Conservation (phyloP, 2,797 vertebrate species). For the Cyclura pinguis region DNA sequence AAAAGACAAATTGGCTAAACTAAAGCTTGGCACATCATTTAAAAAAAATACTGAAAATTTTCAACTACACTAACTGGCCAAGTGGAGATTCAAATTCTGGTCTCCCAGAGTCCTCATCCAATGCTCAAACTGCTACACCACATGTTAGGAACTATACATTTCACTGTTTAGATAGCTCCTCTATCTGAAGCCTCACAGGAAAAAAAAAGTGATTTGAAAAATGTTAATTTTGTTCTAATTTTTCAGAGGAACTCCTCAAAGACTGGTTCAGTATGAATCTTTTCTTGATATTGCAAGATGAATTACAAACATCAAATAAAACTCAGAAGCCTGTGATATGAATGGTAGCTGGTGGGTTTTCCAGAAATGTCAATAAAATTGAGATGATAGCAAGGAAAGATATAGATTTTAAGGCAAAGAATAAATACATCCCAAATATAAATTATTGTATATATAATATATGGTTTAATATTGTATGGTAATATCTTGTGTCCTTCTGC, state of each 20-base stretch:
- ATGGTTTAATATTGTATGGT: background rate
- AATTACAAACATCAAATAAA: slow-evolving; percentile 23
- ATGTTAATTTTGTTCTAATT: slow-evolving; percentile 56
- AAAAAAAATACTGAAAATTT: too few relatives aligned
- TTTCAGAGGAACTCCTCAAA: slow-evolving; percentile 13
- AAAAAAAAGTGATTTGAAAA: background rate
- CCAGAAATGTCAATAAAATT: slow-evolving; percentile 5
- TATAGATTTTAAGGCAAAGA: background rate
- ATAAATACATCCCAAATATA: background rate
- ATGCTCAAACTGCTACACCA: too few relatives aligned
- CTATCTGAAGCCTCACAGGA: slow-evolving; percentile 28
- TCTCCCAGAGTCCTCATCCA: too few relatives aligned
- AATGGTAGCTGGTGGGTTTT: slow-evolving; percentile 2
- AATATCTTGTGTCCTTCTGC: background rate
- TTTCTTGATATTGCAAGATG: slow-evolving; percentile 23
- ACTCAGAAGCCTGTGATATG: slow-evolving; percentile 9
- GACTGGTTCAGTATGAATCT: background rate
- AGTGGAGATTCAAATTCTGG: too few relatives aligned
- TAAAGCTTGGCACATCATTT: too few relatives aligned
- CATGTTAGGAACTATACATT: background rate
- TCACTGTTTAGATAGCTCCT: slow-evolving; percentile 56
- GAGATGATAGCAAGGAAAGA: background rate
- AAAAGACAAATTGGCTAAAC: too few relatives aligned
- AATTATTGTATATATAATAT: background rate
- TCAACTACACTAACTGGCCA: too few relatives aligned